A percentile compares a stretch with the other conserved stretches of the same genome.
These are phyloP conservation scores for Pterocles gutturalis DNA, from an alignment of 2,113 vertebrate species.

Conservation along the genomic window DNA sequence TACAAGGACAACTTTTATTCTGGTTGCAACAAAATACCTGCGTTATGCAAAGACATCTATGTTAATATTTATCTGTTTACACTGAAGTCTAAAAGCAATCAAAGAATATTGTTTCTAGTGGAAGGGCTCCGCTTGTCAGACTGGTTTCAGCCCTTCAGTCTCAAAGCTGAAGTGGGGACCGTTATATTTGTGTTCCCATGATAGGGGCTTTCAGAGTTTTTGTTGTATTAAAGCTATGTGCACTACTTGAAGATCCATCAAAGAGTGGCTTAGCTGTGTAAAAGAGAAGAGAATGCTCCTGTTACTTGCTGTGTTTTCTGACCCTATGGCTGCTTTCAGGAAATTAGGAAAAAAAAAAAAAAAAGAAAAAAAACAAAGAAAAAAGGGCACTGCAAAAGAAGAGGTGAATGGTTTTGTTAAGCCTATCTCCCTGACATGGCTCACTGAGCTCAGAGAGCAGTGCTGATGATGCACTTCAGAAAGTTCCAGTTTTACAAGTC, in stretches of 20 bases:
- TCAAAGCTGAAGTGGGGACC: neutral
- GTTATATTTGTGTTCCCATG: neutral
- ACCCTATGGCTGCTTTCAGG: neutral
- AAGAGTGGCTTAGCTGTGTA: neutral
- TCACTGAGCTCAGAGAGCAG: neutral
- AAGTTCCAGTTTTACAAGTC: neutral
- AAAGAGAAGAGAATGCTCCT: neutral
- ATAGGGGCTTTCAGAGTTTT: fast-evolving
- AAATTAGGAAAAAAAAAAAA: neutral
- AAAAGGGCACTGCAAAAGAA: neutral
- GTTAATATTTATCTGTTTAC: neutral
- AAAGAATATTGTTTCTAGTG: neutral
- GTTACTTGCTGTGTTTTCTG: neutral
- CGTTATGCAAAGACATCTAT: neutral
- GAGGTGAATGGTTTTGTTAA: neutral
- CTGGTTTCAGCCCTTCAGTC: neutral
- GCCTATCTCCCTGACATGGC: neutral
- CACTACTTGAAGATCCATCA: neutral
- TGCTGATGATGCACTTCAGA: neutral
- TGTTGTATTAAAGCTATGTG: fast-evolving
- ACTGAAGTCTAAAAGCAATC: neutral
- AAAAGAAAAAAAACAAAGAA: too few species aligned
- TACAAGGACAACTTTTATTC: neutral
- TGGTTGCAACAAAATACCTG: neutral
- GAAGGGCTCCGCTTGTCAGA: neutral